A percentile compares a stretch with the other conserved stretches of the same genome.
These are phyloP conservation scores for Archegozetes longisetosus DNA, from an alignment of 1,140 invertebrate species.

Conservation along the genomic window DNA sequence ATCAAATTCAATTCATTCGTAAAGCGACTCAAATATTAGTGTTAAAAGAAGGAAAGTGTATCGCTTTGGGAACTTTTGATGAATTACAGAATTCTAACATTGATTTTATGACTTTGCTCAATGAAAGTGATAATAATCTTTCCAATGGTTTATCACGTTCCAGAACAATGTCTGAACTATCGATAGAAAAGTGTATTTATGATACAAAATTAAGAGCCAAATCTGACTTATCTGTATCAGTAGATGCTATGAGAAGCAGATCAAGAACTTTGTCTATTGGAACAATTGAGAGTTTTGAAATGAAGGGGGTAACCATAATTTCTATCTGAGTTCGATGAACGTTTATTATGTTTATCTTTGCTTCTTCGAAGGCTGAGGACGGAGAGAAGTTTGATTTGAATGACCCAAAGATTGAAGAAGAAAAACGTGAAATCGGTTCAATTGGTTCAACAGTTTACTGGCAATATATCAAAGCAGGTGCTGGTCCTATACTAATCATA, in stretches of 20 bases:
- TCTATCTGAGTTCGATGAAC: not conserved
- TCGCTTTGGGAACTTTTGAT: conserved; percentile 7
- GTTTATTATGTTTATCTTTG: not conserved
- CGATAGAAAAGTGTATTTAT: not conserved
- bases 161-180: not conserved
- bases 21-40: conserved; percentile 56
- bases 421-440: conserved; percentile 8
- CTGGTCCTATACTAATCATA: not conserved
- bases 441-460: conserved; percentile 6
- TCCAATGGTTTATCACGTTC: too few relatives aligned
- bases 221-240: not conserved
- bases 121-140: not conserved
- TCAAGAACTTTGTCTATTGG: not conserved
- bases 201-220: not conserved
- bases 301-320: not conserved
- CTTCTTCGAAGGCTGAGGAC: not conserved
- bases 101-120: conserved; percentile 13
- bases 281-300: not conserved
- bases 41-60: conserved; percentile 38
- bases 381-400: not conserved
- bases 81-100: conserved; percentile 11
- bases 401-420: conserved; percentile 12
- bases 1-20: conserved; percentile 39
- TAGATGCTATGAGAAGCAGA: not conserved
- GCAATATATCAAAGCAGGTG: conserved; percentile 12